Evolutionary conservation across 2,797 vertebrate species (phyloP), one percentile per base, ranked within the genome.

Genomic region (Anisognathus igniventris): DNA sequence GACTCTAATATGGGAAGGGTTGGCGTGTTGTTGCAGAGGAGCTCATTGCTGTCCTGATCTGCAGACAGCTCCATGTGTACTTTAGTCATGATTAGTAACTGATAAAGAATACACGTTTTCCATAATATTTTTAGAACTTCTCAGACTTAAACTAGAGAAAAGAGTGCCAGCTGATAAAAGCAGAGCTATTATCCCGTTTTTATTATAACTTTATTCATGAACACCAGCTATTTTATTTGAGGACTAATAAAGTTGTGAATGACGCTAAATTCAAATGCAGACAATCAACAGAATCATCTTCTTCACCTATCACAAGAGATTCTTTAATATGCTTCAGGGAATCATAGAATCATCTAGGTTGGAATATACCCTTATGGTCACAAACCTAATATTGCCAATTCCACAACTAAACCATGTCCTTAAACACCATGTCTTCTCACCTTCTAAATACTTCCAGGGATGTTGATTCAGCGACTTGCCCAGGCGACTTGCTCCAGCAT

Each of bases 401-500:
- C n/a, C 9, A 30, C 10, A 27, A 19, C 8, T 42, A 48, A 61
- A 16, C 5, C 0, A 0, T 3, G 1, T 31, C 16, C 24, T 10
- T 62, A 47, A 21, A 7, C 1, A 6, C 5, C 6, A 4, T 2
- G 2, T 28, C 37, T 57, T 12, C 21, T 20, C 5, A 6, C 11
- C 22, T 74, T 53, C 19, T 28, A 71, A 84, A 28, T 25, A 35
- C 1, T 30, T 80, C 1, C 8, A 19, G 9, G 9, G 7, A 44
- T 48, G 10, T 14, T 62, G 18, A 64, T 12, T 56, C n/a, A 54
- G 24, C 2, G 5, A 12, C 30, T 81, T 53, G 9, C 22, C 5
- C 22, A 57, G 18, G 4, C 4, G 67, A 9, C 19, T 33, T 76
- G 7, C 57, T 60, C 15, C 15, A 53, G 10, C 37, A 13, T 12